A percentile compares a stretch with the other conserved stretches of the same genome.
phyloP scores from a whole-genome alignment of 2,888 invertebrate genomes.

The Carcina quercana region DNA sequence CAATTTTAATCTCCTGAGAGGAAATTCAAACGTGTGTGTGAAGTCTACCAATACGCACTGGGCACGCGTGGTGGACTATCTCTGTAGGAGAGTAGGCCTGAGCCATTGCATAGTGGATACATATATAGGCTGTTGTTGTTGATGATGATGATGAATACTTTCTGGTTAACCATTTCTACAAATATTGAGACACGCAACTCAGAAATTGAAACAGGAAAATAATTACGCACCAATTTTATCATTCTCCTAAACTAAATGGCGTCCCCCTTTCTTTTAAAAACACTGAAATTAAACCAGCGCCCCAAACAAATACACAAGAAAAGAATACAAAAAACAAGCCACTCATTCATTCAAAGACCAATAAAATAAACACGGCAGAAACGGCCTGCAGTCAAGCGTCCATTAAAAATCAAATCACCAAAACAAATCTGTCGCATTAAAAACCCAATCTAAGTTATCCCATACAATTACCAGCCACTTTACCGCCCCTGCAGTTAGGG shows the following conservation, averaged over 20 bases:
- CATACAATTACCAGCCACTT: slow-evolving; percentile 67
- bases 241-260: background rate
- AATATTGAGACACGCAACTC: too few species aligned
- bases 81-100: too few species aligned
- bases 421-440: slow-evolving; percentile 47
- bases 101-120: too few species aligned
- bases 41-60: too few species aligned
- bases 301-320: background rate
- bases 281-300: background rate
- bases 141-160: too few species aligned
- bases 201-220: background rate
- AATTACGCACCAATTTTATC: background rate
- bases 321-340: background rate
- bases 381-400: slow-evolving; percentile 3
- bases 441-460: slow-evolving; percentile 71
- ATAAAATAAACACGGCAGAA: background rate
- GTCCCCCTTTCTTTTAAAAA: background rate
- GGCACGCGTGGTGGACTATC: too few species aligned
- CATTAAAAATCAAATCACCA: slow-evolving; percentile 12
- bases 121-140: too few species aligned
- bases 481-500: slow-evolving; percentile 49
- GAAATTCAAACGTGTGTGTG: too few species aligned
- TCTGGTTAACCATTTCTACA: too few species aligned
- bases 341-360: background rate
- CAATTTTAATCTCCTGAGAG: too few species aligned